phyloP scores from a whole-genome alignment of 2,888 invertebrate species.

The Drosophila meridionalis region DNA sequence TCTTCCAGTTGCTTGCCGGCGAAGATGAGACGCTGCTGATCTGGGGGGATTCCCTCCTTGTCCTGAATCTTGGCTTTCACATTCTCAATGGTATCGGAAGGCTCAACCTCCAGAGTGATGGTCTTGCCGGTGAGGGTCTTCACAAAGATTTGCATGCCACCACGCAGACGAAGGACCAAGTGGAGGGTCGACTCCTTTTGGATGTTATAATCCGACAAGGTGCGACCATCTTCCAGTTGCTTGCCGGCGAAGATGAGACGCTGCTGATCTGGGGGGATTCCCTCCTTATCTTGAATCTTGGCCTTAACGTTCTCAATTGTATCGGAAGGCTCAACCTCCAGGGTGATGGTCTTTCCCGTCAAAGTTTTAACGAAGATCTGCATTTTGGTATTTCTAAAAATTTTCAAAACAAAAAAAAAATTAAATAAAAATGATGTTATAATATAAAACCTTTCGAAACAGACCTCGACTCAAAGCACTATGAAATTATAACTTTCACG shows the following conservation, averaged over 20 bases:
- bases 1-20: constrained; percentile 92
- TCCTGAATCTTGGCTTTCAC: constrained; percentile 76
- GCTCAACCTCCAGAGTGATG: constrained; percentile 24
- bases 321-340: constrained; percentile 43
- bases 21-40: constrained; percentile 75
- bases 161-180: constrained; percentile 93
- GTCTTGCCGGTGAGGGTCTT: constrained; percentile 51
- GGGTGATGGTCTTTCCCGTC: constrained; percentile 48
- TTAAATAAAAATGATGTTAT: constrained; percentile 9
- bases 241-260: constrained; percentile 84
- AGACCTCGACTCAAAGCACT: not conserved
- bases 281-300: constrained; percentile 75
- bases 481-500: not conserved
- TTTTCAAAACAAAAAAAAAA: not conserved
- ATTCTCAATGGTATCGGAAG: constrained; percentile 51
- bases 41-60: constrained; percentile 77
- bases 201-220: constrained; percentile 96
- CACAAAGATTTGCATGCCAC: constrained; percentile 87
- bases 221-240: constrained; percentile 96
- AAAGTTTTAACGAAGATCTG: constrained; percentile 80
- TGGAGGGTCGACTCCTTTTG: constrained; percentile 96
- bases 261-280: constrained; percentile 77
- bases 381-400: constrained; percentile 69
- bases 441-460: constrained; percentile 15
- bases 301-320: constrained; percentile 72